Base-by-base conservation (phyloP, 2,888 invertebrate species). In the Ferrisia virgata region DNA sequence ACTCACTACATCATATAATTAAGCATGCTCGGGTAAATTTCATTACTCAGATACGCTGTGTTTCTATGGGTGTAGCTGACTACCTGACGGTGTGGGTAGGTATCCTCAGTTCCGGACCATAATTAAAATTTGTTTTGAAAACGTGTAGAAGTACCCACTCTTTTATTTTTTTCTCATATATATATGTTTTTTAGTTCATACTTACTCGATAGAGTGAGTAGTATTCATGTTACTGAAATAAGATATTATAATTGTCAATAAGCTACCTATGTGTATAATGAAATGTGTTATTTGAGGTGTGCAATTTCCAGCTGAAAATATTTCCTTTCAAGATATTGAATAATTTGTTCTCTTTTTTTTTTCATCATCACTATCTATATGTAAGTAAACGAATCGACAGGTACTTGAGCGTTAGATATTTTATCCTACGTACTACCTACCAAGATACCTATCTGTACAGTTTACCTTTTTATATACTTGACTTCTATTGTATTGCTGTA, bases 1-100 rank as follows among this genome's bases (percentile, higher is more conserved):
- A 64, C 64, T 64, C 64, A 15, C 64, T 64, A 64, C 64, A 64
- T 64, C 64, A 64, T 64, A 64, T 64, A 64, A 64, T 64, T 64
- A 64, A 64, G 64, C 64, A 64, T 64, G 64, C 64, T 64, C 28
- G 28, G 64, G 64, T 64, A 64, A 64, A 64, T 64, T 64, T 64
- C 64, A 64, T 64, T 64, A 64, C 64, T 28, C 64, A 64, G 28
- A 64, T 64, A 28, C 15, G 64, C 15, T 4, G 8, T 15, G 31
- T 64, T 4, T 64, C 25, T 58, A 11, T 64, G 22, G 31, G 31
- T 15, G 28, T 64, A 64, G 28, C 28, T 18, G 18, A 22, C 22
- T 15, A n/a, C n/a, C n/a, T n/a, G n/a, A n/a, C n/a, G n/a, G n/a
- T n/a, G n/a, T n/a, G n/a, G n/a, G n/a, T n/a, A n/a, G n/a, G n/a